Evolutionary conservation across 1,140 invertebrate species (phyloP), one percentile per base, ranked within the genome.

Genomic region (Littorina saxatilis): DNA sequence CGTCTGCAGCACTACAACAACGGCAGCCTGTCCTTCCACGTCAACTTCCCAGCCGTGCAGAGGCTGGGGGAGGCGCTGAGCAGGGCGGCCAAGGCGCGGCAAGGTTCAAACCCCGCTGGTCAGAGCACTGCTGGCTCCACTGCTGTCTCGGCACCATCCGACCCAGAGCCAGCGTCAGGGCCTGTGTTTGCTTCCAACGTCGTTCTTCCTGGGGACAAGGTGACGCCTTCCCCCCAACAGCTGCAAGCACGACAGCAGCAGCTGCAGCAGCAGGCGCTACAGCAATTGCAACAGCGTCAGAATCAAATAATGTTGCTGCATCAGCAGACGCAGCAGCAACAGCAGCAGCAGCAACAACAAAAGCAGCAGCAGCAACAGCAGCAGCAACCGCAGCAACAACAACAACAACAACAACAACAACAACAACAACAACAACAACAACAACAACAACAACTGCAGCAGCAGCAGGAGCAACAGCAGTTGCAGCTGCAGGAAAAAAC

Each of bases 381-480:
- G 37, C 52, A 79, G 39, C 37, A 83, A 39, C 68, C 78, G 37
- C 32, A 78, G 7, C 23, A 83, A 61, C 23, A 77, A 40, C 52
- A 83, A 40, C 52, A 83, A 27, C n/a, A 78, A 47, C 55, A 63
- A 39, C 55, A 78, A 52, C 35, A 5, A 17, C 32, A 35, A n/a
- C 15, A 79, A 37, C 35, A 84, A 61, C 55, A 82, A 40, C 68
- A 82, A 1, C 61, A 78, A 43, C 52, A 2, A 43, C 35, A 58
- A 58, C 23, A 79, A 55, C 63, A 50, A 37, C 7, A 79, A 55
- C 63, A 83, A n/a, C 52, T 13, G 55, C 63, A 79, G 20, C 11
- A 79, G 37, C 68, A 77, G 55, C 32, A 79, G 58, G 32, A 83
- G 37, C 58, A 58, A 52, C 50, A 83, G 52, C 47, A 78, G 50